Base-by-base conservation (phyloP, 2,113 vertebrate genomes). In the Eurypyga helias region DNA sequence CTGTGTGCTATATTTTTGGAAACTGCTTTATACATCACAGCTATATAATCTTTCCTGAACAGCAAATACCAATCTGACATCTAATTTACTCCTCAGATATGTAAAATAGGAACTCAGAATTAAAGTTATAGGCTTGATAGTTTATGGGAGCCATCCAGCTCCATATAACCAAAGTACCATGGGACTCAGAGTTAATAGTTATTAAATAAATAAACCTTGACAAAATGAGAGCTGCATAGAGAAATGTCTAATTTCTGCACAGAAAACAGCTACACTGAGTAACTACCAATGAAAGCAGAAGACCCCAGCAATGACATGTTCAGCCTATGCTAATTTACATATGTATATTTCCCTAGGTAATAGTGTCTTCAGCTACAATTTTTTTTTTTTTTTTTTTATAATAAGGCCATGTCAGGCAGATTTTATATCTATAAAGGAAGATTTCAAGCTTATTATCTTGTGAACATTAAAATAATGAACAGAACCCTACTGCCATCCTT, bases 261-360 rank as follows among this genome's bases (percentile, higher is more conserved):
- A 76, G 55, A 65, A 55, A 93, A 58, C 14, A 43, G 46, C 76
- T 96, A 79, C 20, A 25, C 20, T 78, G 33, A 34, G 65, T 80
- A 95, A 45, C 45, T 70, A 60, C 57, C 34, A 96, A 64, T 20
- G 54, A 91, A 90, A 94, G 33, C 34, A 88, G 57, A 93, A 93
- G 83, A 67, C 1, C 69, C 45, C 23, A 86, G 25, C 41, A 87
- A 67, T 85, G 34, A 73, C 29, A 48, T 36, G 33, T 65, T 85
- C 25, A 71, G 29, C 15, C 7, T 76, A 31, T 54, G n/a, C 6
- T 84, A 83, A 92, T 95, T 95, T 96, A 38, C 24, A 87, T 89
- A 80, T 62, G 66, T 36, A 95, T 73, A 95, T 97, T 95, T 96
- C 76, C 69, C 65, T 80, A 89, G 87, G 58, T 89, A 95, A 49